Evolutionary conservation across 2,113 vertebrate species (phyloP), one percentile per base, ranked within the genome.

Genomic region (Nothocercus julius): DNA sequence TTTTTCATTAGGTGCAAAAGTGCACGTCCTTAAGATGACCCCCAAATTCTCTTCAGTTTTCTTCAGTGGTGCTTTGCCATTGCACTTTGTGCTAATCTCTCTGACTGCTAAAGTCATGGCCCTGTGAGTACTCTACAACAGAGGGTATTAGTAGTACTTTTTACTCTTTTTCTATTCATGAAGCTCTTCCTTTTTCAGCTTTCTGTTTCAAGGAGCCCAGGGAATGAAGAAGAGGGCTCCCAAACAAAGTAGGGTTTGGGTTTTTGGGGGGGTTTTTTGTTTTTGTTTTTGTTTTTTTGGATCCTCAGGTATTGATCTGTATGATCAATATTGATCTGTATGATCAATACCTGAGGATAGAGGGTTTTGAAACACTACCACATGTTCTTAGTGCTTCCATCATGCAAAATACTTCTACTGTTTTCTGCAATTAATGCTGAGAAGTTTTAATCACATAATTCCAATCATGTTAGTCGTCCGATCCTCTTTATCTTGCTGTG

Each of bases 401-500:
- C 22, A 51, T 20, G 11, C 24, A 87, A 95, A 91, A 85, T 36
- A 20, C 66, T 87, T 94, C n/a, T 64, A 63, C 40, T 34, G 49
- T 38, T 91, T 90, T 38, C 67, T 14, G 54, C 47, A 95, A 88
- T 88, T 92, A 92, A 79, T 58, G 67, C 78, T 11, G 5, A 51
- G 68, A 95, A 67, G 40, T 54, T 94, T 68, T 92, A 79, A 90
- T 82, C 82, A 94, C 54, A 49, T 94, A 53, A 85, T 86, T 59
- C 76, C 7, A 85, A 21, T 89, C 70, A 82, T 44, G 59, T 76
- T 94, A 68, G 68, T 69, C 44, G 93, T 95, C 38, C 28, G 80
- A 58, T 58, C 44, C 22, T 96, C 72, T 95, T 80, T 81, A 94
- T 96, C 91, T 90, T 95, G n/a, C 56, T 89, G 0, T 81, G 90